Evolutionary conservation across 2,797 vertebrate species (phyloP).

Genomic region (Anguilla marmorata): DNA sequence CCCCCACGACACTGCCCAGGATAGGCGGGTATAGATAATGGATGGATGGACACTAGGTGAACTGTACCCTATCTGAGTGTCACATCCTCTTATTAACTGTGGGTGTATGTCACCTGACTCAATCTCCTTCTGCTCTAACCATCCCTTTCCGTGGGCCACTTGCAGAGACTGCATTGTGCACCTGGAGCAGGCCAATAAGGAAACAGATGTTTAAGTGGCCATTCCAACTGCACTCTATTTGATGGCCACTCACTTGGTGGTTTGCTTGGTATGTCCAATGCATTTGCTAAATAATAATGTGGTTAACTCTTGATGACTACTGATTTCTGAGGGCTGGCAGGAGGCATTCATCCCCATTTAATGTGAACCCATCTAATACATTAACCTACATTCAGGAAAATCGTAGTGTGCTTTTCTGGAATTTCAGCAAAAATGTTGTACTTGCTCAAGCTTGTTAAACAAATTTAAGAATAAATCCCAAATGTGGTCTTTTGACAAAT

Average conservation of each 20-base stretch:
- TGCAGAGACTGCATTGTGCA: not conserved
- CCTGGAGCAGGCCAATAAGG: not conserved
- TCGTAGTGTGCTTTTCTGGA: not conserved
- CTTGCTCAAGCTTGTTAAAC: not conserved
- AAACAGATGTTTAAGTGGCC: not conserved
- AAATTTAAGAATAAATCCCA: not conserved
- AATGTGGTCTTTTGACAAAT: not conserved
- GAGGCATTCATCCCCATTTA: not conserved
- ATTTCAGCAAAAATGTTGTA: constrained; percentile 8
- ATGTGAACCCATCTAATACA: not conserved
- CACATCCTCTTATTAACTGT: not conserved
- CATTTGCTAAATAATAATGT: not conserved
- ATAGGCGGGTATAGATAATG: too few relatives aligned
- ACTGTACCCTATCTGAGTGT: not conserved
- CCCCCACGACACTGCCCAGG: too few relatives aligned
- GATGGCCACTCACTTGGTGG: not conserved
- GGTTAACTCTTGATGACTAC: not conserved
- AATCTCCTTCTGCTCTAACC: not conserved
- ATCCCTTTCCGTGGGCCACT: not conserved
- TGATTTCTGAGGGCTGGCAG: not conserved
- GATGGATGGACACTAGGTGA: not conserved
- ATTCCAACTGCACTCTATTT: not conserved
- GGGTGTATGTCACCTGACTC: not conserved
- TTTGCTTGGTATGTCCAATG: not conserved
- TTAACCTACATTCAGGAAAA: not conserved